Conservation (phyloP, 2,888 invertebrate genomes). For the Pammene fasciana region DNA sequence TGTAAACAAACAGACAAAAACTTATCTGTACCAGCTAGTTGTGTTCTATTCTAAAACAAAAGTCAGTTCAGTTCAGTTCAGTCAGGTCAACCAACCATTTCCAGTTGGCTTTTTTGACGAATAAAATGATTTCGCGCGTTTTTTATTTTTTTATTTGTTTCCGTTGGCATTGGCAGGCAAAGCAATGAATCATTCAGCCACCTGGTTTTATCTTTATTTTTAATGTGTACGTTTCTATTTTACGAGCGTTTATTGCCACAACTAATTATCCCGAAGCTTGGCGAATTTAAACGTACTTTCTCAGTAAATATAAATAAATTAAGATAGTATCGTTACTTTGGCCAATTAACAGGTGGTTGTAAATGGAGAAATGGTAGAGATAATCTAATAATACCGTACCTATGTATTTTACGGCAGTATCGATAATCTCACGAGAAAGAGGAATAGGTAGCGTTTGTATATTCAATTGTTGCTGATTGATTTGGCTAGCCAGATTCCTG, state of each 20-base stretch:
- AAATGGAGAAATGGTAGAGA: no score
- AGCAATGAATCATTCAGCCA: conserved; percentile 66
- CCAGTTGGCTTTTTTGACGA: conserved; percentile 24
- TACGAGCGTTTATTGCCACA: conserved; percentile 65
- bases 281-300: conserved; percentile 36
- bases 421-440: no score
- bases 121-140: conserved; percentile 43
- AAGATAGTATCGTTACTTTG: no score
- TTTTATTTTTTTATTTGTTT: conserved; percentile 57
- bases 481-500: no score
- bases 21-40: conserved; percentile 1
- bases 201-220: conserved; percentile 67
- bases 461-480: no score
- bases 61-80: background rate
- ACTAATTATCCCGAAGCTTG: conserved; percentile 54
- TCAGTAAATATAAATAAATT: background rate
- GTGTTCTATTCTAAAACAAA: background rate
- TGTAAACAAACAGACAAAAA: background rate
- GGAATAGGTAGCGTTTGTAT: no score
- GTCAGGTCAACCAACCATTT: background rate
- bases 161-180: conserved; percentile 59
- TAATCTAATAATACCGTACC: no score
- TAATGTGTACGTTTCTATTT: conserved; percentile 60
- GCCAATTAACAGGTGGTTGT: no score
- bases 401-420: no score